Base-by-base conservation (phyloP, 2,797 vertebrate genomes). In the Helicolenus hilgendorfi region DNA sequence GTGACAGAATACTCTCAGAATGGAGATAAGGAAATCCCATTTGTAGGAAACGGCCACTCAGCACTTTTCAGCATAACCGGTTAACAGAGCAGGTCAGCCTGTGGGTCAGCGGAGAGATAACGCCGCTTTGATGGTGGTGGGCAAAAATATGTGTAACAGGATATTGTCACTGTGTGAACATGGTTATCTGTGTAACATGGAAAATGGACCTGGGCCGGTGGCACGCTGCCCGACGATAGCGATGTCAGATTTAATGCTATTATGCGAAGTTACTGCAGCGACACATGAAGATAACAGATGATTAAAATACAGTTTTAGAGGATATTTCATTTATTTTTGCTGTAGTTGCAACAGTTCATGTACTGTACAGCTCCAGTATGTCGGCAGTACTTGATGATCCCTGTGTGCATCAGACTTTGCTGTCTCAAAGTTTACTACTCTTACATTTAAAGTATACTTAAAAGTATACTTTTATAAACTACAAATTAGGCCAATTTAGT, bases 11-110 rank as follows among this genome's bases (percentile, higher is more conserved):
- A 73, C 81, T 83, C 85, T 92, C 89, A 81, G 77, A 89, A 77
- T 22, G 33, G n/a, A 93, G 97, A 97, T 97, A 97, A 97, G 95
- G 90, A 92, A 95, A 96, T 90, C 88, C 93, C 92, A 97, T 97
- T 97, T 96, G 91, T 91, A 70, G 81, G 81, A 94, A 95, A 85
- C 45, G 31, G 67, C 89, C 86, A 90, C 89, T 96, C 95, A 96
- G 95, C 96, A 92, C 90, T 92, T 95, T 95, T 78, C 84, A 78
- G 80, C 84, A 73, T 87, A 92, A 91, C 88, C 83, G 60, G 84
- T 89, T 92, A 92, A 94, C 79, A 71, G 90, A 89, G 75, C 79
- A 74, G 95, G 95, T 96, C 92, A 85, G 80, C 64, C 67, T 7
- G 36, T 35, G 90, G 93, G 94, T 96, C 92, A 92, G 31, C 24